Evolutionary conservation across 1,140 invertebrate genomes (phyloP), one percentile per base, ranked within the genome.

Genomic region (Ceratina japonica): DNA sequence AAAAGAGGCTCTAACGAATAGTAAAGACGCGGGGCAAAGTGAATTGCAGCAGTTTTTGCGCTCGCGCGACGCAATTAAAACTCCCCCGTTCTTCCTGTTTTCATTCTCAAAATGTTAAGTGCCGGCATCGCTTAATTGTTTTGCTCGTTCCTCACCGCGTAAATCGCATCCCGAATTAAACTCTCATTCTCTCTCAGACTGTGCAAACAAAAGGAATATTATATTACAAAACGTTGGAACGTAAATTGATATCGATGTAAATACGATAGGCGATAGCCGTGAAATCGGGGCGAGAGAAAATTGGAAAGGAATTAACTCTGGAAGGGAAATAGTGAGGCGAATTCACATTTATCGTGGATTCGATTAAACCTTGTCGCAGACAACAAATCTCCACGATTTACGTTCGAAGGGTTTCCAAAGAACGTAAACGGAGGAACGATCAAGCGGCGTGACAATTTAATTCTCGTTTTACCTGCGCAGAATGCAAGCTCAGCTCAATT

Each of bases 301-400:
- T 31, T 16, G 4, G n/a, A 27, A 20, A 24, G 37, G 12, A 44
- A 27, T 10, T 24, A 16, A 49, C 3, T 13, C n/a, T 12, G 12
- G 27, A 22, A 20, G 18, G 20, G 51, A 74, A 27, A 63, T 10
- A 4, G 10, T 20, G 52, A 66, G 24, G 22, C 22, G 44, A 49
- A 27, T 27, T 49, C n/a, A n/a, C n/a, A 49, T 72, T 44, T 72
- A 78, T 72, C 68, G 49, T 16, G 51, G 63, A 72, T 78, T 78
- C 75, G 59, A 78, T 78, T 78, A 78, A 78, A 70, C 69, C 69
- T 72, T 51, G 61, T 63, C 75, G 75, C 59, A 56, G 59, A 72
- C 68, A 78, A 76, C 75, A 78, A 78, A 78, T 78, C 75, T 78
- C 59, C 16, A 16, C 59, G 68, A 78, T 78, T 78, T 78, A 78